Evolutionary conservation across 2,113 vertebrate genomes (phyloP).

Genomic region (Trinectes maculatus): DNA sequence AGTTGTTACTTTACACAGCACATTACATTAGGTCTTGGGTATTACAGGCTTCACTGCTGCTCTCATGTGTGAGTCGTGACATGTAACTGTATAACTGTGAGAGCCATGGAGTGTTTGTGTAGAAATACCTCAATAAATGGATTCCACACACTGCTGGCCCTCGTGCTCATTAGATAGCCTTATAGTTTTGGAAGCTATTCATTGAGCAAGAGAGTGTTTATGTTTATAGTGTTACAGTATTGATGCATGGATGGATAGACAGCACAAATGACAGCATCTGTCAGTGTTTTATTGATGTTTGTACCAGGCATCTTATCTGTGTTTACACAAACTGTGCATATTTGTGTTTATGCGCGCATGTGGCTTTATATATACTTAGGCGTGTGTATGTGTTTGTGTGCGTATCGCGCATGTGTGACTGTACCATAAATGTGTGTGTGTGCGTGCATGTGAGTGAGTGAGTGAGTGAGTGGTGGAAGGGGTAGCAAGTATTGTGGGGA

Average conservation of each 20-base stretch:
- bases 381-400: constrained; percentile 1
- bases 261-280: constrained; percentile 71
- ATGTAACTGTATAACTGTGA: constrained; percentile 58
- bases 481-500: constrained; percentile 83
- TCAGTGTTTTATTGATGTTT: constrained; percentile 76
- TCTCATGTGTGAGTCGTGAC: constrained; percentile 29
- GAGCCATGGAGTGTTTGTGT: constrained; percentile 23
- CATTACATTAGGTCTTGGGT: constrained; percentile 38
- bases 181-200: constrained; percentile 29
- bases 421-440: constrained; percentile 37
- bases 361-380: constrained; percentile 39
- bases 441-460: constrained; percentile 51
- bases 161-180: constrained; percentile 9
- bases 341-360: constrained; percentile 66
- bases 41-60: constrained; percentile 25
- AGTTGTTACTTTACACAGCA: constrained; percentile 51
- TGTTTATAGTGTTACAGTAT: constrained; percentile 51
- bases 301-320: constrained; percentile 65
- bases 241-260: constrained; percentile 43
- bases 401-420: not conserved
- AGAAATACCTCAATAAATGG: constrained; percentile 24
- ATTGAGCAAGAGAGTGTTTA: constrained; percentile 42
- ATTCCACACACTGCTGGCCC: not conserved
- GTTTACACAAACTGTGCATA: constrained; percentile 73
- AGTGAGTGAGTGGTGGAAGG: constrained; percentile 75